phyloP scores from a whole-genome alignment of 2,888 invertebrate genomes.

The Synanthedon myopaeformis region DNA sequence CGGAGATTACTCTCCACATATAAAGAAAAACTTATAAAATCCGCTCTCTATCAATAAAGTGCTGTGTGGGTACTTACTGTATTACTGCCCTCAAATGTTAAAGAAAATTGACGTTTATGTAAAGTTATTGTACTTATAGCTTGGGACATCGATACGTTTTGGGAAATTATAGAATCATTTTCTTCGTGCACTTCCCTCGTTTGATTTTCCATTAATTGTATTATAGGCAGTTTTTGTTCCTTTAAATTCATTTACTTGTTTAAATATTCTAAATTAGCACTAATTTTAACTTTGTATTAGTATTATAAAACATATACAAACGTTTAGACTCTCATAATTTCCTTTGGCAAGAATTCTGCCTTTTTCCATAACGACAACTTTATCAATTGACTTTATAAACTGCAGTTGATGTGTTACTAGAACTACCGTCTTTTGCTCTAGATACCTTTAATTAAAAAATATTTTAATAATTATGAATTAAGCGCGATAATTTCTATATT shows the following conservation, averaged over 20 bases:
- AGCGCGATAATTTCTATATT: neutral
- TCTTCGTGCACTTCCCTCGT: conserved; percentile 41
- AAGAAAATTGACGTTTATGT: conserved; percentile 33
- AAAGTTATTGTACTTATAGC: conserved; percentile 22
- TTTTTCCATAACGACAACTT: conserved; percentile 57
- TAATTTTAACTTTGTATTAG: neutral
- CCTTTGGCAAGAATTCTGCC: conserved; percentile 46
- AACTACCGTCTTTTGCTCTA: conserved; percentile 78
- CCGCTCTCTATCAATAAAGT: neutral
- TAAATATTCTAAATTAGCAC: neutral
- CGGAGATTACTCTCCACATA: too few relatives aligned
- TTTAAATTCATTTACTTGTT: conserved; percentile 8
- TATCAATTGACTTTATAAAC: conserved; percentile 77
- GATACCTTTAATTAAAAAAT: conserved; percentile 28
- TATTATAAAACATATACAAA: conserved; percentile 14
- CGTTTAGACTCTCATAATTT: conserved; percentile 42
- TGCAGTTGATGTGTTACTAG: conserved; percentile 89
- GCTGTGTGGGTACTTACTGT: neutral
- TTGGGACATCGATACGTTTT: neutral
- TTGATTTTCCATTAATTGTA: conserved; percentile 48
- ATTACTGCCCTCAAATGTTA: conserved; percentile 30
- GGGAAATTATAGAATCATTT: neutral
- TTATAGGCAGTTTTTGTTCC: conserved; percentile 43
- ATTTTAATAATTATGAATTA: neutral
- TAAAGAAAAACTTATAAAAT: too few relatives aligned